These are phyloP conservation scores for Dendroctonus ponderosae DNA, from an alignment of 1,140 invertebrate genomes.

Conservation along the genomic window DNA sequence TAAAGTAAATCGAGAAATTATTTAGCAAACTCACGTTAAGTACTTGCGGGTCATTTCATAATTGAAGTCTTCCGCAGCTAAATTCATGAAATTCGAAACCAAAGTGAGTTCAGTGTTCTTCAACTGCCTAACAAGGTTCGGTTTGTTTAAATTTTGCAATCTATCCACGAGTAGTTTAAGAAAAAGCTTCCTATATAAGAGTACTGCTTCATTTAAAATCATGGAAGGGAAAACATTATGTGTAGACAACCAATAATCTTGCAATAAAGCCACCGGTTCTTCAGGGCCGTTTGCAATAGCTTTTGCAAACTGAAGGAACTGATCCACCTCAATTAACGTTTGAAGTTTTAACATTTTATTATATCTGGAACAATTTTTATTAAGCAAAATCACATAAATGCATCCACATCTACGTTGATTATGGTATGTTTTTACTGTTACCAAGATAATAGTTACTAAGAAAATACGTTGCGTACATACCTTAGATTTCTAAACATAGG, in stretches of 20 bases:
- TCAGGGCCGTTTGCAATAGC: conserved; percentile 12
- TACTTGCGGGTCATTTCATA: conserved; percentile 50
- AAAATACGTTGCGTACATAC: conserved; percentile 8
- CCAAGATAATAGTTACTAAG: not conserved
- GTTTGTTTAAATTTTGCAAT: conserved; percentile 22
- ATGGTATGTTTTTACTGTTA: no score
- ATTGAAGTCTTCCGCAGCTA: conserved; percentile 51
- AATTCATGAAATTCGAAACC: conserved; percentile 48
- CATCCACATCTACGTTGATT: no score
- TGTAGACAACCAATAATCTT: conserved; percentile 27
- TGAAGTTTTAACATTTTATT: conserved; percentile 50
- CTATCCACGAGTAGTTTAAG: conserved; percentile 21
- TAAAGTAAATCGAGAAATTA: no score
- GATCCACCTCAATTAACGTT: conserved; percentile 50
- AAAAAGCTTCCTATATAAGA: conserved; percentile 41
- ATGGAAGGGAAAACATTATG: conserved; percentile 29
- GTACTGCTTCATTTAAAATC: conserved; percentile 36
- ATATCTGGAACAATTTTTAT: conserved; percentile 22
- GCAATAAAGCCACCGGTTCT: not conserved
- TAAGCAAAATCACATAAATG: no score
- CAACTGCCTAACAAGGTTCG: conserved; percentile 15
- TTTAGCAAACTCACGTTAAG: conserved; percentile 28
- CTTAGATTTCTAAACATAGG: conserved; percentile 50
- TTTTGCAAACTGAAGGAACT: conserved; percentile 36
- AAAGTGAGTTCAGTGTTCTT: conserved; percentile 33